Base-by-base conservation (phyloP, 2,113 vertebrate species). In the Chionomys nivalis region DNA sequence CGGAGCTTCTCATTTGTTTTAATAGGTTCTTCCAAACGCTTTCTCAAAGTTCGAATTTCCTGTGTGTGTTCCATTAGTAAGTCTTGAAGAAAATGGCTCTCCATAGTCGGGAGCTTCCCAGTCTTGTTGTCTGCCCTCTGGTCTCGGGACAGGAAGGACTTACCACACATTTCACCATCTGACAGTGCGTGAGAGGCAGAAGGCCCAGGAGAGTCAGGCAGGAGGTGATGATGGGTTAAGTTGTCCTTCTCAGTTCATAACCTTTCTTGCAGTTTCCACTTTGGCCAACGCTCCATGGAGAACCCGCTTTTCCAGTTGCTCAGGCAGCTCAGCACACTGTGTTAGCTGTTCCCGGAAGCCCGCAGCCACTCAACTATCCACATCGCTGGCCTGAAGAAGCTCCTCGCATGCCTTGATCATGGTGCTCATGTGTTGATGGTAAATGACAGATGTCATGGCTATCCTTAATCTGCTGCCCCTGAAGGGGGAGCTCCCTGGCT, bases 11-110 rank as follows among this genome's bases (percentile, higher is more conserved):
- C 99, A 1, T 99, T 99, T 94, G 99, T 99, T 97, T 98, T 98
- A 96, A 99, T 99, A 93, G 99, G 99, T 96, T 99, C 99, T 97
- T 99, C 99, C 89, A 99, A 98, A 47, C 98, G 99, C 76, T 98
- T 98, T 86, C 99, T 98, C 96, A 99, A 97, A 90, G 99, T 98
- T 95, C 99, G 98, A 96, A 99, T 99, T 98, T 99, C 99, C 96
- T 99, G 99, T 61, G 99, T 98, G 91, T 99, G 99, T 95, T 99
- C 99, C 97, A 99, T 99, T 96, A 99, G 97, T 96, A 99, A 97
- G 93, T 99, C 99, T 98, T 98, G 98, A 79, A 98, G 98, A 90
- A 98, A 97, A 23, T 65, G 94, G 96, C 68, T 97, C 1, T 87
- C 92, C 77, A 79, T 44, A 61, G 76, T 83, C 0, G 81, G 77